Base-by-base conservation (phyloP, 1,140 invertebrate genomes). In the Diploscapter pachys region DNA sequence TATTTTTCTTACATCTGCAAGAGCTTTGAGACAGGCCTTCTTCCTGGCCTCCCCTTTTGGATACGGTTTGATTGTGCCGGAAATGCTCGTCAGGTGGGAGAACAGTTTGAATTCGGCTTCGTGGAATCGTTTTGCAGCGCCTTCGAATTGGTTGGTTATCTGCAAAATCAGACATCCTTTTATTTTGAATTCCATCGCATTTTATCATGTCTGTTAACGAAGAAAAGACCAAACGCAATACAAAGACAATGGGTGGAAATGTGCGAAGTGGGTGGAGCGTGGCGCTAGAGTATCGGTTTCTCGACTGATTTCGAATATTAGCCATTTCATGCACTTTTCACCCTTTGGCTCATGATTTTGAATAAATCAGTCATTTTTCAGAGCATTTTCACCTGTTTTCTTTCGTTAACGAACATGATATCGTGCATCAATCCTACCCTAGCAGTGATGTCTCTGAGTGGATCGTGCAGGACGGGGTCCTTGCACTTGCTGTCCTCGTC, bases 91-190 rank as follows among this genome's bases (percentile, higher is more conserved):
- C 6, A 99, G 96, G 87, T 97, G 93, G 68, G 91, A 91, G 87
- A 99, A 99, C 88, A 99, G 98, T 77, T 95, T 92, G 86, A 99
- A 99, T 87, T 99, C 96, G 68, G 94, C 88, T 84, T 97, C 92
- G 85, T 98, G 98, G 89, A 99, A 99, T 51, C 91, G 89, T 85
- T 94, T 93, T 0, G 96, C 94, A 0, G 93, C 91, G 2, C 95
- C 96, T 53, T 94, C 96, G 0, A 98, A 88, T 0, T 91, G 89
- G 5, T 89, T 89, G 3, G 94, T 89, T 66, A 99, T 96, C 79
- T 89, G 90, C 72, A 85, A 72, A 31, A 31, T 31, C 31, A 31
- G 31, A 31, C 31, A 31, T 31, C 31, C 31, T 31, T 49, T n/a
- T n/a, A n/a, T n/a, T 69, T 13, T 62, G 63, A 49, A n/a, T 5